phyloP scores from a whole-genome alignment of 37 sponge, comb jelly and placozoan species.

The Agelas oroides region DNA sequence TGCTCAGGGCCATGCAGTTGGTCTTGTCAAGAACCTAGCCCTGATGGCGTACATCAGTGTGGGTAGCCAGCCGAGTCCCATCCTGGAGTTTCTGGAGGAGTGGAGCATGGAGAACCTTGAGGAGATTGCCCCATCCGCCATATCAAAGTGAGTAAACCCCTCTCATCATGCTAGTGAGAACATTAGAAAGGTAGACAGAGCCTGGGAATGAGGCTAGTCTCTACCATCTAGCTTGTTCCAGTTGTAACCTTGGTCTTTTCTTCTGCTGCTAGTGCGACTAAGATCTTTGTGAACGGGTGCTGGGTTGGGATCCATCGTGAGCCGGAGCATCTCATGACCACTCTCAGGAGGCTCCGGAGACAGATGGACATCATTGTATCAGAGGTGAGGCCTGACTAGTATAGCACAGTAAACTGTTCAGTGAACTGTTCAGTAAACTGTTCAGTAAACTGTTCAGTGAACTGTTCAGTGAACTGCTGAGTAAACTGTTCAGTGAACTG shows the following conservation, averaged over 20 bases:
- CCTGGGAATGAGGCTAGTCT: too few species aligned
- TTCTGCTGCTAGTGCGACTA: slow-evolving; percentile 83
- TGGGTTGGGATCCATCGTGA: slow-evolving; percentile 99
- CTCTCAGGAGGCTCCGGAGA: slow-evolving; percentile 94
- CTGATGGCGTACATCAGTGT: slow-evolving; percentile 99
- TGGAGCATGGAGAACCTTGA: slow-evolving; percentile 99
- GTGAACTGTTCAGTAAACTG: too few species aligned
- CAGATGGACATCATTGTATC: slow-evolving; percentile 99
- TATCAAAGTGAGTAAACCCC: slow-evolving; percentile 72
- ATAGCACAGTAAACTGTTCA: too few species aligned
- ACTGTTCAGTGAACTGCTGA: too few species aligned
- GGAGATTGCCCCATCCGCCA: slow-evolving; percentile 98
- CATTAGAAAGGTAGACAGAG: too few species aligned
- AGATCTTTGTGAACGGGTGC: slow-evolving; percentile 99
- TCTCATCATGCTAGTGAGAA: too few species aligned
- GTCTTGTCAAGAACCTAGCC: slow-evolving; percentile 99
- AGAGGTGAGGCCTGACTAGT: too few species aligned
- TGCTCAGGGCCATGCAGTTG: slow-evolving; percentile 96
- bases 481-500: too few species aligned
- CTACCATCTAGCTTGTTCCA: too few species aligned
- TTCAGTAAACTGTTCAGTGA: too few species aligned
- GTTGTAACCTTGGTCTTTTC: too few species aligned
- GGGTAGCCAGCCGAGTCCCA: slow-evolving; percentile 97
- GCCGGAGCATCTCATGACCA: slow-evolving; percentile 98
- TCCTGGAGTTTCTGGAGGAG: slow-evolving; percentile 99